Evolutionary conservation across 2,113 vertebrate species (phyloP).

Genomic region (Siniperca knerii): DNA sequence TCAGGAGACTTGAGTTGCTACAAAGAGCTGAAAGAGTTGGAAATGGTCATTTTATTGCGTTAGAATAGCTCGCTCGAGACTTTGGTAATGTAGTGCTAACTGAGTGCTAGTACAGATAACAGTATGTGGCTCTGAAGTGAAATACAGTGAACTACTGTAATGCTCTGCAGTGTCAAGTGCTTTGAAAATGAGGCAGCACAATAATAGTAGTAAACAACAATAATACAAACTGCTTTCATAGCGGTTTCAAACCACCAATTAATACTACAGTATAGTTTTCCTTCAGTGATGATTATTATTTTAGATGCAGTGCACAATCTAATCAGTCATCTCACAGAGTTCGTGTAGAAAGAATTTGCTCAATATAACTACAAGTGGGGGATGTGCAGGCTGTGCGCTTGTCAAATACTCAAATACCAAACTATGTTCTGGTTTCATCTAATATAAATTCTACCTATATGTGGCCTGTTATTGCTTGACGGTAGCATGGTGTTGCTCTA

Average conservation of each 20-base stretch:
- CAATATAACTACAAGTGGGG: constrained; percentile 45
- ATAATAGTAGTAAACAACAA: constrained; percentile 38
- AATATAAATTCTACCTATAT: constrained; percentile 63
- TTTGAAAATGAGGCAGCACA: constrained; percentile 27
- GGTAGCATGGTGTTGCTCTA: constrained; percentile 66
- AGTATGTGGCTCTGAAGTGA: constrained; percentile 68
- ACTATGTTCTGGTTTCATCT: constrained; percentile 42
- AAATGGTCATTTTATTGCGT: constrained; percentile 85
- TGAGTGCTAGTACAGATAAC: constrained; percentile 74
- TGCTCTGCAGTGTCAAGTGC: constrained; percentile 41
- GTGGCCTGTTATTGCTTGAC: constrained; percentile 73
- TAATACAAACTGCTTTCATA: constrained; percentile 34
- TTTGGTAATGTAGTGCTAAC: constrained; percentile 84
- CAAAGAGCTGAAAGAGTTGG: constrained; percentile 84
- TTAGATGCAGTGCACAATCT: constrained; percentile 53
- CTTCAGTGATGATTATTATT: constrained; percentile 48
- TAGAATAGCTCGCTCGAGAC: constrained; percentile 84
- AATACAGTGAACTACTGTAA: constrained; percentile 64
- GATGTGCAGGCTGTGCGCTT: constrained; percentile 46
- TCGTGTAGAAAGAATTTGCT: constrained; percentile 43
- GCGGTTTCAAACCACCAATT: constrained; percentile 56
- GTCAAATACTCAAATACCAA: constrained; percentile 72
- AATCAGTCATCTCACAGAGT: constrained; percentile 66
- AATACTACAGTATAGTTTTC: constrained; percentile 36
- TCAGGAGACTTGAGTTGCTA: constrained; percentile 84